A percentile compares a stretch with the other conserved stretches of the same genome.
These are phyloP conservation scores for Psylliodes chrysocephalus DNA, from an alignment of 2,888 invertebrate genomes.

Conservation along the genomic window DNA sequence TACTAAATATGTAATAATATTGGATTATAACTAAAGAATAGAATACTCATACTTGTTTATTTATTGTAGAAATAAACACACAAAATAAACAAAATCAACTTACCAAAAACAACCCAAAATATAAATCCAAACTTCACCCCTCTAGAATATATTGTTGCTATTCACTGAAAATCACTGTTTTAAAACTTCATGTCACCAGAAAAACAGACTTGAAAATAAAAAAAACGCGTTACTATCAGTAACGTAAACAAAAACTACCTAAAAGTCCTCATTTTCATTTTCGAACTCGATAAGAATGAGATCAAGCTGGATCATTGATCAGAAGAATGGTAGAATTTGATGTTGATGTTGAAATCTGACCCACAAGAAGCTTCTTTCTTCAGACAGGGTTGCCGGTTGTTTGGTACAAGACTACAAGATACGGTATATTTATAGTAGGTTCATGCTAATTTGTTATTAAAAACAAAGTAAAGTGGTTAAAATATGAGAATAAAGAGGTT, in stretches of 20 bases:
- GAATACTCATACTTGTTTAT: no score
- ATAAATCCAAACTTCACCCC: neutral
- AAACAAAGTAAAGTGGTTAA: no score
- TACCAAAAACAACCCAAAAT: neutral
- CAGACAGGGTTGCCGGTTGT: neutral
- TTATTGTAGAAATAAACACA: neutral
- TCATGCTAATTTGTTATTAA: no score
- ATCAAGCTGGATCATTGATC: constrained; percentile 3
- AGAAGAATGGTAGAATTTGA: constrained; percentile 9
- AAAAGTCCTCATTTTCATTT: neutral
- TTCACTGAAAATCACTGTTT: no score
- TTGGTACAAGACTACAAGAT: no score
- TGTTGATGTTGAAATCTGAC: constrained; percentile 8
- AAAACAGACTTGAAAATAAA: neutral
- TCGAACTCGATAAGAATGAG: neutral
- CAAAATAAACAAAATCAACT: neutral
- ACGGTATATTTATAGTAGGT: no score
- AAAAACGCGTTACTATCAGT: neutral
- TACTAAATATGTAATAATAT: no score
- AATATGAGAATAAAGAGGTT: no score
- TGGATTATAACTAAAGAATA: no score
- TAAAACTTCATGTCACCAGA: no score
- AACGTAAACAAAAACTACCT: neutral
- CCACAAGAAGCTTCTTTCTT: constrained; percentile 7
- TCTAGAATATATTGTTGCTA: neutral